These are phyloP conservation scores for rat (Rattus norvegicus) DNA, from an alignment of 2,113 vertebrate genomes.

Conservation along the genomic window DNA sequence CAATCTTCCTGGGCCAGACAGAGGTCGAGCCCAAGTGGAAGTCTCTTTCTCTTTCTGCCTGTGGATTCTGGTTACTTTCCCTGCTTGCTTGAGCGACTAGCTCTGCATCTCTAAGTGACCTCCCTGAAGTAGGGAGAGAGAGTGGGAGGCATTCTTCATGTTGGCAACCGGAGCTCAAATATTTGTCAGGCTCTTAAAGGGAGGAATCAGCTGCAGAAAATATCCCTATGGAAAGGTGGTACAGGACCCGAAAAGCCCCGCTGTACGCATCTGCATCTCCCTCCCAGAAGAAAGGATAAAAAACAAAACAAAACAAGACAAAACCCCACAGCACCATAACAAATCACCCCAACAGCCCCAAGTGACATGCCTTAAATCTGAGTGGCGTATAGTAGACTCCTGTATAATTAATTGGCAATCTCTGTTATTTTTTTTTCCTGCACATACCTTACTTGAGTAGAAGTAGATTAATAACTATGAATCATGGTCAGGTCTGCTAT, in stretches of 20 bases:
- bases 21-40: conserved; percentile 57
- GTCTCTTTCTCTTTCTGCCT: conserved; percentile 54
- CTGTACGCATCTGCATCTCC: background rate
- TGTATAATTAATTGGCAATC: conserved; percentile 71
- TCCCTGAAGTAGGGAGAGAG: background rate
- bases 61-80: conserved; percentile 49
- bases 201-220: background rate
- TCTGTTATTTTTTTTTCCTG: conserved; percentile 68
- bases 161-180: background rate
- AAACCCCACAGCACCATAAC: background rate
- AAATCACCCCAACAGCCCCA: conserved; percentile 38
- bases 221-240: background rate
- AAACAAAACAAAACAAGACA: conserved; percentile 7
- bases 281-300: conserved; percentile 34
- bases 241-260: background rate
- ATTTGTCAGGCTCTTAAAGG: background rate
- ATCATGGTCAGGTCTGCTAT: conserved; percentile 29
- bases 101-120: conserved; percentile 53
- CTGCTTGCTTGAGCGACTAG: background rate
- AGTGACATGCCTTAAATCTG: conserved; percentile 38
- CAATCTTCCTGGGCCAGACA: conserved; percentile 63
- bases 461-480: conserved; percentile 64
- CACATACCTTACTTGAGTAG: conserved; percentile 58
- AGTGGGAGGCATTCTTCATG: background rate
- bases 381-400: conserved; percentile 53